Conservation (phyloP, 2,797 vertebrate genomes). For the Psittacula derbiana region DNA sequence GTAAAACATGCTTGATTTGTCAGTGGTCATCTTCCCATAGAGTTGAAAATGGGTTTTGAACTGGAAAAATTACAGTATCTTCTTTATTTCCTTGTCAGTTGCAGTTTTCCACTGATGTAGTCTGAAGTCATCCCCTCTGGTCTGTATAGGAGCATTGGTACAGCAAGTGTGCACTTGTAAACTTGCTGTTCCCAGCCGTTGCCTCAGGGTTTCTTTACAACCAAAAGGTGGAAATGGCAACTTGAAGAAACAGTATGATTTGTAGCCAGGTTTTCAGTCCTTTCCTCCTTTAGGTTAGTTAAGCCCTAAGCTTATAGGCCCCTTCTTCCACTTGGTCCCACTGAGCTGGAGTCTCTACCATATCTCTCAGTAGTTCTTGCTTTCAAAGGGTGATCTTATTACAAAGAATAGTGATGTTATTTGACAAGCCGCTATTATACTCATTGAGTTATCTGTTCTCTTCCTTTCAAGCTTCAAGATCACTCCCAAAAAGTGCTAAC, state of each 20-base stretch:
- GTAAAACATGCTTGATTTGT: neutral
- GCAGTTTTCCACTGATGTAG: neutral
- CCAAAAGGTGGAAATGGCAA: neutral
- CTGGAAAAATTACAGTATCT: neutral
- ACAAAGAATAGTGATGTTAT: neutral
- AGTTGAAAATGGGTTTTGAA: neutral
- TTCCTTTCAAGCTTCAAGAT: constrained; percentile 14
- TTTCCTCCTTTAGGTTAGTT: neutral
- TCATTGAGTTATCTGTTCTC: neutral
- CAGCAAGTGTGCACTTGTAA: neutral
- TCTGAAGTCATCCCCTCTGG: neutral
- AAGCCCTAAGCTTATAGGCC: neutral
- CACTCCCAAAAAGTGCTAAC: constrained; percentile 1
- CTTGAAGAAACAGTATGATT: neutral
- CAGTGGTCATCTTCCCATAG: neutral
- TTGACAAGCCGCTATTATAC: neutral
- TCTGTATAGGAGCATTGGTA: neutral
- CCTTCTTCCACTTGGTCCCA: rapidly evolving
- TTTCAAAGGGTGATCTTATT: neutral
- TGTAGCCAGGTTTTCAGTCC: neutral
- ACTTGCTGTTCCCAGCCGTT: neutral
- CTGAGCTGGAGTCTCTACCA: neutral
- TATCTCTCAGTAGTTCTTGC: neutral
- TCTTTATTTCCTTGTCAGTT: neutral
- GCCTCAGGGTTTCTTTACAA: neutral